Evolutionary conservation across 1,140 invertebrate genomes (phyloP).

Genomic region (Caerostris extrusa): DNA sequence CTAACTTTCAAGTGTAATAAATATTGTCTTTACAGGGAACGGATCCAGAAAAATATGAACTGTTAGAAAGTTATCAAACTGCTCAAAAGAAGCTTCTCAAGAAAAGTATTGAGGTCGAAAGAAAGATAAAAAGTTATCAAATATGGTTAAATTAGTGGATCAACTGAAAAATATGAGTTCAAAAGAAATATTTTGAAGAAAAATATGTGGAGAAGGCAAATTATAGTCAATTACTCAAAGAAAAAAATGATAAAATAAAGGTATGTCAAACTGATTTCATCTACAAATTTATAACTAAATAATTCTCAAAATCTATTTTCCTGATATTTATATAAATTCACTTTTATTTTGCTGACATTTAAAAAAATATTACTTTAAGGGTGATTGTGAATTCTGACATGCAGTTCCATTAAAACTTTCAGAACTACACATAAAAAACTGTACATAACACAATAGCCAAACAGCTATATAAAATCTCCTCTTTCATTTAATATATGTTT

Average conservation of each 20-base stretch:
- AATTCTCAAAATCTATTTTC: too few relatives aligned
- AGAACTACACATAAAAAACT: too few relatives aligned
- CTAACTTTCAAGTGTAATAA: too few relatives aligned
- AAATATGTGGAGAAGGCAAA: not conserved
- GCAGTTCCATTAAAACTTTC: too few relatives aligned
- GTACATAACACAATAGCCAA: too few relatives aligned
- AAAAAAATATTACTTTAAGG: too few relatives aligned
- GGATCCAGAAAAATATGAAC: conserved; percentile 72
- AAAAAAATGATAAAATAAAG: conserved; percentile 68
- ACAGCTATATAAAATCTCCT: too few relatives aligned
- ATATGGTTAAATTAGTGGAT: conserved; percentile 57
- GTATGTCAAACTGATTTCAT: not conserved
- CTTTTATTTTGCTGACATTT: too few relatives aligned
- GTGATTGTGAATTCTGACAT: too few relatives aligned
- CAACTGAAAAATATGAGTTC: conserved; percentile 56
- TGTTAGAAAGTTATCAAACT: conserved; percentile 64
- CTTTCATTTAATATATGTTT: too few relatives aligned
- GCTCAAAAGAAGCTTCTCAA: conserved; percentile 62
- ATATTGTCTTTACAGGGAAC: conserved; percentile 47
- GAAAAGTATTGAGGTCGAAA: conserved; percentile 50
- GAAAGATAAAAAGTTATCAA: conserved; percentile 63
- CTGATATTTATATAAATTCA: too few relatives aligned
- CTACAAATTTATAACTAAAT: too few relatives aligned
- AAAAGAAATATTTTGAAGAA: conserved; percentile 64
- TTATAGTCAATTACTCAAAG: conserved; percentile 24